Conservation (phyloP, 2,797 vertebrate species). For the Coracias cyanogaster region DNA sequence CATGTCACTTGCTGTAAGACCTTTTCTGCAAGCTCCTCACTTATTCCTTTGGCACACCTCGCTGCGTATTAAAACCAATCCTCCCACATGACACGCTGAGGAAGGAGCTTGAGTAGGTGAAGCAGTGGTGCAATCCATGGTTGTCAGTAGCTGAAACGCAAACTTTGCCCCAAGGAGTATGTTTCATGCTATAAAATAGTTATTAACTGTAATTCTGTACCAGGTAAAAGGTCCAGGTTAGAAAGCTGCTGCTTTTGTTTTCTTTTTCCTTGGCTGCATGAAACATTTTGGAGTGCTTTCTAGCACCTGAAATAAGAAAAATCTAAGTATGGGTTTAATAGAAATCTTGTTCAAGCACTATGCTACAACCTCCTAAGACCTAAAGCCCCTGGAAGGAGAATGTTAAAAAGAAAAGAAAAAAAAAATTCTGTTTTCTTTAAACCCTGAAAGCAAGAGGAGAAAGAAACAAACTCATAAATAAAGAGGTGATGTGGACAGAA, state of each 20-base stretch:
- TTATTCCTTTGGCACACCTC: constrained; percentile 51
- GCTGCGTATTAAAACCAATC: neutral
- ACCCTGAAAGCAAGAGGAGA: neutral
- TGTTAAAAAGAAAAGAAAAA: neutral
- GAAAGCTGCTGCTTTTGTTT: neutral
- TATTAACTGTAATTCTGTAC: neutral
- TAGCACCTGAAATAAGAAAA: neutral
- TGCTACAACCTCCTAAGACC: neutral
- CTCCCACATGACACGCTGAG: neutral
- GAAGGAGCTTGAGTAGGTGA: neutral
- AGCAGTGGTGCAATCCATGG: neutral
- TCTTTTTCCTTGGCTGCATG: neutral
- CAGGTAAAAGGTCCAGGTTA: neutral
- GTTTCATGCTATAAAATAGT: neutral
- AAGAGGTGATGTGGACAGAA: constrained; percentile 1
- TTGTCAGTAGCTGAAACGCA: constrained; percentile 35
- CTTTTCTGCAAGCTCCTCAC: neutral
- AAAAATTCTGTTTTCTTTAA: neutral
- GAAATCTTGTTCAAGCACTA: neutral
- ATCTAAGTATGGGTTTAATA: neutral
- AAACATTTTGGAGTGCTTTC: neutral
- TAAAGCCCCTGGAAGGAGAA: neutral
- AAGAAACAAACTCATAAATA: constrained; percentile 6
- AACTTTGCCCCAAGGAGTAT: neutral
- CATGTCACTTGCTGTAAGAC: constrained; percentile 47